phyloP scores from a whole-genome alignment of 2,113 vertebrate genomes.

The Catharus minimus region DNA sequence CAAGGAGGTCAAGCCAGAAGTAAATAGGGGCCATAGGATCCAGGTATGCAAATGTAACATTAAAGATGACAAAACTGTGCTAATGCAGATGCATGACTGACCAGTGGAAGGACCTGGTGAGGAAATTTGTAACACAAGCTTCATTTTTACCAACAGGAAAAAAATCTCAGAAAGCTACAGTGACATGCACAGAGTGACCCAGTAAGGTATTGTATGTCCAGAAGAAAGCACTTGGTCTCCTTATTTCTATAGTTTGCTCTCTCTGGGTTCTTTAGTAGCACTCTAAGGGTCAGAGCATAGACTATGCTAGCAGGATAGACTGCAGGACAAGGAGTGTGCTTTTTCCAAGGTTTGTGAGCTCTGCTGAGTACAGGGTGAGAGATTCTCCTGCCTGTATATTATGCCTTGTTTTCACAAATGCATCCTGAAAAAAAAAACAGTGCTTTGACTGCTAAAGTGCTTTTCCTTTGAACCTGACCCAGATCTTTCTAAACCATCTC shows the following conservation, averaged over 20 bases:
- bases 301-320: neutral
- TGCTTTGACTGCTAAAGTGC: conserved; percentile 29
- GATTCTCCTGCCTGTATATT: neutral
- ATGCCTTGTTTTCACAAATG: neutral
- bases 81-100: neutral
- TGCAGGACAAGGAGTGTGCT: neutral
- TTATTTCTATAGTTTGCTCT: neutral
- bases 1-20: neutral
- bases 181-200: neutral
- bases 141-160: neutral
- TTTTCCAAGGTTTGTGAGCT: neutral
- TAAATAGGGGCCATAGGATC: neutral
- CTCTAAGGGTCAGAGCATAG: neutral
- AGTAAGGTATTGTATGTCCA: neutral
- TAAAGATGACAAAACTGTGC: neutral
- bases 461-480: conserved; percentile 56
- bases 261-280: neutral
- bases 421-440: neutral
- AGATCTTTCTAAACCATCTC: conserved; percentile 32
- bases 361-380: neutral
- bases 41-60: neutral
- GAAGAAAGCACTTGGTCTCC: neutral
- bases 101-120: neutral
- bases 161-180: neutral
- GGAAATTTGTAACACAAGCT: neutral